Evolutionary conservation across 2,888 invertebrate species (phyloP).

Genomic region (Agrochola litura): DNA sequence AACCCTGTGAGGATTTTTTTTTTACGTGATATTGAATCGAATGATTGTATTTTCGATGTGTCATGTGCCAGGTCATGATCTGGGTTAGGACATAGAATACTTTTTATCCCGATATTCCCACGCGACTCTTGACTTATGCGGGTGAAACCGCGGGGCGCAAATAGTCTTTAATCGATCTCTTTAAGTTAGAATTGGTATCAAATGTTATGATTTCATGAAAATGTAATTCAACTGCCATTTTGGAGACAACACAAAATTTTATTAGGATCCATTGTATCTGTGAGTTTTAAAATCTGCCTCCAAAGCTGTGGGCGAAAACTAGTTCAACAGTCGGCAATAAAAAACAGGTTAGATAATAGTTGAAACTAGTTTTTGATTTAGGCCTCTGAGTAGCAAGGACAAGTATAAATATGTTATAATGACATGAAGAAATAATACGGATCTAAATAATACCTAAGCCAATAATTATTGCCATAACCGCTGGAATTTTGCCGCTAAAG

Average conservation of each 20-base stretch:
- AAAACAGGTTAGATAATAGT: constrained; percentile 32
- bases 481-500: neutral
- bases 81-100: no score
- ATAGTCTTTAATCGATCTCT: no score
- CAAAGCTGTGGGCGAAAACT: constrained; percentile 13
- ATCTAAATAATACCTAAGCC: neutral
- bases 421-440: neutral
- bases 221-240: neutral
- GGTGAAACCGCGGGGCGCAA: no score
- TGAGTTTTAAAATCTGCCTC: neutral
- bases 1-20: no score
- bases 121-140: no score
- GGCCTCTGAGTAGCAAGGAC: constrained; percentile 9
- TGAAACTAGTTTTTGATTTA: constrained; percentile 21
- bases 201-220: no score
- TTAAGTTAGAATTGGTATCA: no score
- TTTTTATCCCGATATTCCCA: no score
- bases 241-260: neutral
- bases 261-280: neutral
- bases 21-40: no score
- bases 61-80: no score
- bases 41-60: no score
- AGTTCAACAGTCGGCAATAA: constrained; percentile 6
- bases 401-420: neutral
- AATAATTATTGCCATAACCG: no score